Evolutionary conservation across 2,888 invertebrate genomes (phyloP).

Genomic region (Meghimatium bilineatum): DNA sequence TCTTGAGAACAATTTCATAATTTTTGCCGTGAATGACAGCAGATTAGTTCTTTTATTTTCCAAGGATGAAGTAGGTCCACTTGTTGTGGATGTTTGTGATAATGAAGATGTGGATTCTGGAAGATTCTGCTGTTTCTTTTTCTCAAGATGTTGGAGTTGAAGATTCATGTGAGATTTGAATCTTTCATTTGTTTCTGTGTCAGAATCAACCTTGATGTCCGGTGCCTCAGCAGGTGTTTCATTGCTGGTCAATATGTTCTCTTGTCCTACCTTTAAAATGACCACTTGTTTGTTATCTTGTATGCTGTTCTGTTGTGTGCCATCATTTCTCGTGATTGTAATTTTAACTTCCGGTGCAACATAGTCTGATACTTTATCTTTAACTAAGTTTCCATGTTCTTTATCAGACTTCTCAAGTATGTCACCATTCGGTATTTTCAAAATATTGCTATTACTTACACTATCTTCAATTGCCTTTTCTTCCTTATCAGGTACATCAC

Average conservation of each 20-base stretch:
- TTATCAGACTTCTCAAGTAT: not conserved
- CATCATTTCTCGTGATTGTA: slow-evolving; percentile 18
- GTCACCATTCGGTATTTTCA: not conserved
- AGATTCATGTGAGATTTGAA: slow-evolving; percentile 34
- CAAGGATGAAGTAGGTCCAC: not conserved
- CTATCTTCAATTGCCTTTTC: not conserved
- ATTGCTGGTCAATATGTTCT: not conserved
- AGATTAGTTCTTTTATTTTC: slow-evolving; percentile 42
- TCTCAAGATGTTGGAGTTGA: slow-evolving; percentile 24
- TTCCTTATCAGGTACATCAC: not conserved
- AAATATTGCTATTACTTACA: not conserved
- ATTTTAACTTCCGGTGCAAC: slow-evolving; percentile 6
- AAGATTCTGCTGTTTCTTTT: not conserved
- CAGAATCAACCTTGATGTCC: not conserved
- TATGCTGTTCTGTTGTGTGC: not conserved
- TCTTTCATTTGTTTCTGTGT: slow-evolving; percentile 8
- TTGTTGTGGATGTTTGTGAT: not conserved
- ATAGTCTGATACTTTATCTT: not conserved
- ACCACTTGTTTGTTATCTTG: not conserved
- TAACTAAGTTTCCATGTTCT: not conserved
- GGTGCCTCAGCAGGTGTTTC: not conserved
- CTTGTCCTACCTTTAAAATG: not conserved
- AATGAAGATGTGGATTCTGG: not conserved
- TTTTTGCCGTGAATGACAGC: slow-evolving; percentile 38
- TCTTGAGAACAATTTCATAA: slow-evolving; percentile 48